Evolutionary conservation across 2,888 invertebrate genomes (phyloP).

Genomic region (Campoplex capitator): DNA sequence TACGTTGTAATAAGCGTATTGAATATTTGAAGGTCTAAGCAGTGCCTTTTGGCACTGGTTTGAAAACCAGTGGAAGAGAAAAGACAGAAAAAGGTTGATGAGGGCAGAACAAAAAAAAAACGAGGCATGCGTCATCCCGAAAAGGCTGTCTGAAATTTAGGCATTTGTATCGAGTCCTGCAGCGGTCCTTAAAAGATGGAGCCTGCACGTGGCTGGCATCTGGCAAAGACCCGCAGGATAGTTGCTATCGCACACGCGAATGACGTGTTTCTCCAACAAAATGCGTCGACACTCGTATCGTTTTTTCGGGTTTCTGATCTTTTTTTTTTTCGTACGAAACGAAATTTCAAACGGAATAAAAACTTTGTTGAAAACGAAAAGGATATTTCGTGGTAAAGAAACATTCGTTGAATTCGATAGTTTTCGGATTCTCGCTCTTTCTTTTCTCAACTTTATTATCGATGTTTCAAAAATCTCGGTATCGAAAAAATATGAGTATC

Average conservation of each 20-base stretch:
- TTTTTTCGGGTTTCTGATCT: too few species aligned
- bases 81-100: not conserved
- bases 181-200: constrained; percentile 52
- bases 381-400: not conserved
- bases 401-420: too few species aligned
- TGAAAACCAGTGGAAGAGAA: constrained; percentile 7
- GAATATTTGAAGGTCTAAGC: constrained; percentile 18
- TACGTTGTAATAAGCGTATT: constrained; percentile 3
- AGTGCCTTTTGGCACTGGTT: not conserved
- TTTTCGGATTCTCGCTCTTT: too few species aligned
- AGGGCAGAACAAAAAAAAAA: not conserved
- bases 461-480: not conserved
- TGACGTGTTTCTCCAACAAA: too few species aligned
- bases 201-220: constrained; percentile 61
- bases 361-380: not conserved
- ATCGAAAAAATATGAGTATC: not conserved
- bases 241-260: constrained; percentile 11
- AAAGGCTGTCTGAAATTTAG: constrained; percentile 9
- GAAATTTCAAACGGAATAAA: not conserved
- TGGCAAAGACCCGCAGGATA: constrained; percentile 36
- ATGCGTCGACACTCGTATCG: too few species aligned
- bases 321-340: not conserved
- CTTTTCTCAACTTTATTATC: too few species aligned
- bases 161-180: constrained; percentile 29
- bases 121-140: constrained; percentile 29